Percentiles rank a stretch among this genome's conserved stretches.
Conservation (phyloP, 2,113 vertebrate species). For the Athene noctua region DNA sequence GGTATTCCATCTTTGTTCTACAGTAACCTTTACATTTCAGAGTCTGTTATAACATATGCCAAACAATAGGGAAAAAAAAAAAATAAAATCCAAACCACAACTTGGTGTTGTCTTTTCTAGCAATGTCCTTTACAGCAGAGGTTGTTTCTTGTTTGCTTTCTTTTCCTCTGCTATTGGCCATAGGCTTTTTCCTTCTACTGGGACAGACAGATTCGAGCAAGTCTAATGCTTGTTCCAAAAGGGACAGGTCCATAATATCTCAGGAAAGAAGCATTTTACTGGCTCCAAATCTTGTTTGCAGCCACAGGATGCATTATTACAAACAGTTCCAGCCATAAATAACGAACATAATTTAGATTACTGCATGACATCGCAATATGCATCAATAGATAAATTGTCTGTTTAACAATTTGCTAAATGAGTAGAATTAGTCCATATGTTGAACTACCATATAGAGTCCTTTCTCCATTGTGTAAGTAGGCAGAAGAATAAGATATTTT, state of each 20-base stretch:
- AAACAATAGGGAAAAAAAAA: neutral
- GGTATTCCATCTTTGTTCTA: neutral
- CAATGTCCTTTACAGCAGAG: neutral
- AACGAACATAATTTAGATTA: neutral
- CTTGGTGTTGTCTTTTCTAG: neutral
- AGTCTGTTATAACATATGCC: neutral
- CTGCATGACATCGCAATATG: neutral
- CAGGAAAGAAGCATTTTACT: neutral
- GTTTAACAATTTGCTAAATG: neutral
- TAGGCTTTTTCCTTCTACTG: neutral
- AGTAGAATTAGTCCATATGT: neutral
- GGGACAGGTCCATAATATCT: neutral
- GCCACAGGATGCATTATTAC: neutral
- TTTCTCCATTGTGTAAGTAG: neutral
- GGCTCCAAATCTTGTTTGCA: neutral
- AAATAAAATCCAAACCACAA: neutral
- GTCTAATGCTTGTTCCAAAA: neutral
- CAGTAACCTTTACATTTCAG: neutral
- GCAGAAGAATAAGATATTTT: neutral
- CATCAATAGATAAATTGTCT: neutral
- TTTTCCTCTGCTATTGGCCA: neutral
- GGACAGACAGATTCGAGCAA: neutral
- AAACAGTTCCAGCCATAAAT: neutral
- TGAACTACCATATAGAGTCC: neutral
- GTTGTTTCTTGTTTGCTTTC: neutral